Base-by-base conservation (phyloP, 2,888 invertebrate genomes). In the Microctonus hyperodae region DNA sequence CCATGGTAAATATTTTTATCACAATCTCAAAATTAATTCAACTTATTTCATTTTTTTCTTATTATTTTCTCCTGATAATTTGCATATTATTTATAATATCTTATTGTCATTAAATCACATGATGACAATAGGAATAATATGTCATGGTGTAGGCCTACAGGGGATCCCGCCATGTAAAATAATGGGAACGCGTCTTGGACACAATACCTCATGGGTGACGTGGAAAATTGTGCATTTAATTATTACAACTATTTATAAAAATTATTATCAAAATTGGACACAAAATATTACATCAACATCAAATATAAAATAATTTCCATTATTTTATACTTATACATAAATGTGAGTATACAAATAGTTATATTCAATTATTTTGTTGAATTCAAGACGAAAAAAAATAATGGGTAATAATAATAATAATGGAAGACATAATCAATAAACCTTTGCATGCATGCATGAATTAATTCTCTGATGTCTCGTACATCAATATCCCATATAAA, bases 121-220 rank as follows among this genome's bases (percentile, higher is more conserved):
- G 5, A 48, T 28, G 25, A 23, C 10, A 31, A 25, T 16, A 6
- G 22, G 22, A 44, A 48, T 23, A 16, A 76, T 79, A 78, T 78
- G 78, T 75, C 82, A 82, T 82, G 82, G 82, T 82, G 81, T 82
- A 82, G 82, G 82, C 83, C 83, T 83, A 79, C 81, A 82, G 83
- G 83, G 83, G 83, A 83, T 80, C 83, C 83, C 83, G 83, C 83
- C 83, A 83, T 83, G 83, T 83, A 83, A 83, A 83, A 83, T 72
- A 83, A 83, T 76, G 83, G 83, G 83, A 83, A 83, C 83, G 83
- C 83, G 82, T 83, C 73, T 76, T 71, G 60, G 40, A 76, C 76
- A 80, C 82, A 79, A 82, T 83, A 83, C 83, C 83, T 78, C 83
- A 69, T 78, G 82, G 83, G 83, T 83, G 80, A 83, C 82, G 83